A percentile compares a stretch with the other conserved stretches of the same genome.
Evolutionary conservation across 2,797 vertebrate species (phyloP).

Genomic region (Serranus cabrilla): DNA sequence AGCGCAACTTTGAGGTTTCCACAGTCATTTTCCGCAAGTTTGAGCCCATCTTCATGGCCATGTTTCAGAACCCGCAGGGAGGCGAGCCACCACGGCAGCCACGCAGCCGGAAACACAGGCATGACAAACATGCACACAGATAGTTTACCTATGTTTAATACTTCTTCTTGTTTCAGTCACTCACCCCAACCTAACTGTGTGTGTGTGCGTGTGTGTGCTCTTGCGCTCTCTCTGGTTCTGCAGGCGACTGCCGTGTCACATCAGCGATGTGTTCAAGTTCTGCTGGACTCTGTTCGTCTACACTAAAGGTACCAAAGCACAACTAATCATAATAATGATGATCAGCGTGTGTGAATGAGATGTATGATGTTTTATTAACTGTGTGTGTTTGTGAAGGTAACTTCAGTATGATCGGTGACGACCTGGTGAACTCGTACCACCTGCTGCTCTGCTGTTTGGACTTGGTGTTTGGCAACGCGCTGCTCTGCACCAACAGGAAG

Average conservation of each 20-base stretch:
- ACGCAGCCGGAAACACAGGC: background rate
- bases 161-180: too few relatives aligned
- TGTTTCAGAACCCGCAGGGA: constrained; percentile 94
- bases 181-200: background rate
- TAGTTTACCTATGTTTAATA: too few relatives aligned
- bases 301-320: constrained; percentile 90
- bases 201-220: background rate
- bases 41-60: constrained; percentile 95
- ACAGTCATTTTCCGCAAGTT: constrained; percentile 98
- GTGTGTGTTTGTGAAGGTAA: constrained; percentile 85
- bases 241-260: constrained; percentile 91
- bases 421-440: constrained; percentile 99
- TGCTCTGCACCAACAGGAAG: constrained; percentile 92
- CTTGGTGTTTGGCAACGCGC: constrained; percentile 93
- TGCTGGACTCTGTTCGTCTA: constrained; percentile 99
- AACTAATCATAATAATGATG: too few relatives aligned
- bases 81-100: constrained; percentile 49
- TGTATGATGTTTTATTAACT: background rate
- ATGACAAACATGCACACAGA: background rate
- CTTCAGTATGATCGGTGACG: constrained; percentile 98
- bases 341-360: too few relatives aligned
- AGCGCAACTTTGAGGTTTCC: constrained; percentile 98
- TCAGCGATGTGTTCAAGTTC: constrained; percentile 96
- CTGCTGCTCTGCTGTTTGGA: constrained; percentile 98
- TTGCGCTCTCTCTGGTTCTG: constrained; percentile 16